Conservation (phyloP, 2,113 vertebrate genomes). For the Anoplopoma fimbria region DNA sequence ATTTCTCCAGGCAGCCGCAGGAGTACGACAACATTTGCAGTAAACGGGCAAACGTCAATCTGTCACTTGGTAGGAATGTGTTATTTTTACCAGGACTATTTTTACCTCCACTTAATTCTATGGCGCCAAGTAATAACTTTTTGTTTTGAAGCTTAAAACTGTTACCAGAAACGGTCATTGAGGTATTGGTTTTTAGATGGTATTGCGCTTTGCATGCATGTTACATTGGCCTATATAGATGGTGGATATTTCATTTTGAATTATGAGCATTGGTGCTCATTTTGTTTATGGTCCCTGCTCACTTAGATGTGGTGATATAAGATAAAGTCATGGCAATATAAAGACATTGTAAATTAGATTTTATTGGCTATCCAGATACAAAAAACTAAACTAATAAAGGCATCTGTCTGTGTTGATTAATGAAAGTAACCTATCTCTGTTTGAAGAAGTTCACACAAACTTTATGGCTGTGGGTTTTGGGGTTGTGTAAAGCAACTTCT, state of each 20-base stretch:
- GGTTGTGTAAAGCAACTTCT: slow-evolving; percentile 56
- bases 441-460: slow-evolving; percentile 42
- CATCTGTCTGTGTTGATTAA: slow-evolving; percentile 36
- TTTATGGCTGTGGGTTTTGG: slow-evolving; percentile 54
- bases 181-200: slow-evolving; percentile 33
- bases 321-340: slow-evolving; percentile 30
- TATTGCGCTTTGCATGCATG: slow-evolving; percentile 38
- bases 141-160: slow-evolving; percentile 67
- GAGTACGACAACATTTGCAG: slow-evolving; percentile 69
- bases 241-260: slow-evolving; percentile 38
- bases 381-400: slow-evolving; percentile 18
- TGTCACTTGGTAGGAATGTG: slow-evolving; percentile 76
- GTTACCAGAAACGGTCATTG: slow-evolving; percentile 39
- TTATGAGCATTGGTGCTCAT: slow-evolving; percentile 25
- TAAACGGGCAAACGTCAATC: slow-evolving; percentile 71
- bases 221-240: neutral
- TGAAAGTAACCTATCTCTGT: slow-evolving; percentile 44
- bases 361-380: slow-evolving; percentile 20
- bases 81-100: slow-evolving; percentile 79
- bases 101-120: slow-evolving; percentile 73
- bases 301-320: slow-evolving; percentile 67
- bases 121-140: slow-evolving; percentile 68
- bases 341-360: slow-evolving; percentile 45
- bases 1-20: slow-evolving; percentile 68
- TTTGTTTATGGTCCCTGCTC: slow-evolving; percentile 49